Conservation (phyloP, 2,888 invertebrate genomes). For the Sminthurides aquaticus region DNA sequence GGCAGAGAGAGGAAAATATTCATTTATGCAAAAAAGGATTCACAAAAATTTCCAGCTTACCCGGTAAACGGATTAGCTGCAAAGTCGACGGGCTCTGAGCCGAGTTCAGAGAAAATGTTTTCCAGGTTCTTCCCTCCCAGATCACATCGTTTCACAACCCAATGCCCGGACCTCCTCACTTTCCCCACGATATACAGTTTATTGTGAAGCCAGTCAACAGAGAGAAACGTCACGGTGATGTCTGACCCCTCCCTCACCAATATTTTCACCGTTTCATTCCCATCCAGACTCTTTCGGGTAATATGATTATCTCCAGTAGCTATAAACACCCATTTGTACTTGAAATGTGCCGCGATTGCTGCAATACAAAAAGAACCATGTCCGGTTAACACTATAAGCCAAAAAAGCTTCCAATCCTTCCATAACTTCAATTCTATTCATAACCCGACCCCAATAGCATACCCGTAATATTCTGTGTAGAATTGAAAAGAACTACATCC, state of each 20-base stretch:
- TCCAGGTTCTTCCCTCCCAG: conserved; percentile 64
- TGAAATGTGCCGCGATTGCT: conserved; percentile 38
- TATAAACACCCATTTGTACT: conserved; percentile 38
- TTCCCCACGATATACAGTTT: conserved; percentile 71
- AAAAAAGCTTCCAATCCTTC: background rate
- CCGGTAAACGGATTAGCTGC: conserved; percentile 91
- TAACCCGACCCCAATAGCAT: too few relatives aligned
- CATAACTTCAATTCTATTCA: too few relatives aligned
- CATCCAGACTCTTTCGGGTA: conserved; percentile 16
- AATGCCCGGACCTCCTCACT: conserved; percentile 46
- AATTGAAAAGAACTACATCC: conserved; percentile 27
- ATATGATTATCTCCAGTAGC: conserved; percentile 35
- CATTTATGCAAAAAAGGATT: too few relatives aligned
- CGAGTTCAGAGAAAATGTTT: conserved; percentile 59
- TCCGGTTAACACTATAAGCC: background rate
- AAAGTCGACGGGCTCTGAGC: conserved; percentile 65
- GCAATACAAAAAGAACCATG: background rate
- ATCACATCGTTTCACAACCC: conserved; percentile 70
- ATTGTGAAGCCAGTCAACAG: conserved; percentile 82
- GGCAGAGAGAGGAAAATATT: too few relatives aligned
- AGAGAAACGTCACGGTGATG: conserved; percentile 46
- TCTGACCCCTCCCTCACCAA: conserved; percentile 48
- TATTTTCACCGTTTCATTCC: conserved; percentile 24
- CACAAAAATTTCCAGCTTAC: too few relatives aligned
- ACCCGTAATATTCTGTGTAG: conserved; percentile 28